These are phyloP conservation scores for Heliopora coerulea DNA, from an alignment of 92 coral and sea anemone genomes.

Conservation along the genomic window DNA sequence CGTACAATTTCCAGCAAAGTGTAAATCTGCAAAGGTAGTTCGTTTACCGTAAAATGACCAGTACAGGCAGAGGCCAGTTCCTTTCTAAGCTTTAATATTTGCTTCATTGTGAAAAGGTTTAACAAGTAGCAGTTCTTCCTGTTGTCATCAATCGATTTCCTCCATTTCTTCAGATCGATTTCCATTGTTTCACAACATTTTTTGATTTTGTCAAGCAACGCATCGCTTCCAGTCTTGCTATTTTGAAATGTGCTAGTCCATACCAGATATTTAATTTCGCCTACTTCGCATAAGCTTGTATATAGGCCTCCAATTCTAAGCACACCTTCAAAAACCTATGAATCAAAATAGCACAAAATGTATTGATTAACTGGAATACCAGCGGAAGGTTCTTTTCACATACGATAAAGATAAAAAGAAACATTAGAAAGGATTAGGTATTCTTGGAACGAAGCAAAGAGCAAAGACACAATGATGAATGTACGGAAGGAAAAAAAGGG, in stretches of 20 bases:
- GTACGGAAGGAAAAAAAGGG: too few species aligned
- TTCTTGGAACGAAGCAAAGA: too few species aligned
- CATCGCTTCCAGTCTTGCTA: slow-evolving; percentile 29
- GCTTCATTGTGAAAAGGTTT: slow-evolving; percentile 57
- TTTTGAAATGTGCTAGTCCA: slow-evolving; percentile 38
- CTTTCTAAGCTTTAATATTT: slow-evolving; percentile 62
- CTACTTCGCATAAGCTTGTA: too few species aligned
- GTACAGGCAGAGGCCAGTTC: slow-evolving; percentile 58
- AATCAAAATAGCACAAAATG: too few species aligned
- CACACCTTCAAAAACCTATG: too few species aligned
- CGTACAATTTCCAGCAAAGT: slow-evolving; percentile 70
- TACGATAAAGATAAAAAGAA: too few species aligned
- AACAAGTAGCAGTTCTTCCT: slow-evolving; percentile 38
- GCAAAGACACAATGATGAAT: too few species aligned
- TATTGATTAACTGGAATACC: too few species aligned
- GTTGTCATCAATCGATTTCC: slow-evolving; percentile 52
- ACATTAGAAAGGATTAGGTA: too few species aligned
- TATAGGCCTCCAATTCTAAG: too few species aligned
- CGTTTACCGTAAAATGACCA: slow-evolving; percentile 21
- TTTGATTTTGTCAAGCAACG: slow-evolving; percentile 29
- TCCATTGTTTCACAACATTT: slow-evolving; percentile 54
- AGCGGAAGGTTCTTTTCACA: too few species aligned
- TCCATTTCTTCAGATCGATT: neutral
- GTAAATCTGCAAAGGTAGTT: slow-evolving; percentile 58
- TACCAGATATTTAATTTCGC: too few species aligned